Base-by-base conservation (phyloP, 2,113 vertebrate genomes). In the Trochalopteron elliotii region DNA sequence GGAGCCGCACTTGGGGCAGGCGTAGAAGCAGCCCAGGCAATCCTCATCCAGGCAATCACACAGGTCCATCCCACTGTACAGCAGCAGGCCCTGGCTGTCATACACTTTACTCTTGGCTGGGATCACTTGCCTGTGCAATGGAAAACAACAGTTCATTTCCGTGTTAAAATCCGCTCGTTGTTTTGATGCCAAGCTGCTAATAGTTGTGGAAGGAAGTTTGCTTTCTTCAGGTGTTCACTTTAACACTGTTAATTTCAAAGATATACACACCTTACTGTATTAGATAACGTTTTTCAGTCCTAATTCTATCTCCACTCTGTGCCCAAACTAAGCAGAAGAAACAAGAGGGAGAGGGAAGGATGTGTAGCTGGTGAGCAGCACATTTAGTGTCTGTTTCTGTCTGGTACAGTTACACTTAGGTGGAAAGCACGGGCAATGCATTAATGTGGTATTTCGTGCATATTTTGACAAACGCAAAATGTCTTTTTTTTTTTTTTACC, bases 1-100 rank as follows among this genome's bases (percentile, higher is more conserved):
- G 3, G 99, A 99, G 35, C 97, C 90, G 7, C 99, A 99, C 40
- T 98, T 98, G 4, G 98, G 98, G 77, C 99, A 99, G 2, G 99
- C 98, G 35, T 99, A 99, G 98, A 99, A 99, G 83, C 99, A 99
- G 22, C 99, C 99, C 96, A 99, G 97, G 55, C 99, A 99, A 10
- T 99, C 99, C 47, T 98, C 98, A 7, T 99, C 99, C 18, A 99
- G 98, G 70, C 99, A 99, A 95, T 99, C 99, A 4, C 99, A 99
- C 94, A 99, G 98, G 97, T 99, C 99, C 96, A 98, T 98, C 33
- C 98, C 98, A 16, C 98, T 99, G 88, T 97, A 98, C 11, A 99
- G 98, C 39, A 99, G 98, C 6, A 98, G 98, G 6, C 99, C 99
- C 65, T 98, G 98, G 97, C 95, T 97, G 79, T 99, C 99, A 3